These are phyloP conservation scores for Bergia sp. DNA, from an alignment of 92 coral and sea anemone species.

Conservation along the genomic window DNA sequence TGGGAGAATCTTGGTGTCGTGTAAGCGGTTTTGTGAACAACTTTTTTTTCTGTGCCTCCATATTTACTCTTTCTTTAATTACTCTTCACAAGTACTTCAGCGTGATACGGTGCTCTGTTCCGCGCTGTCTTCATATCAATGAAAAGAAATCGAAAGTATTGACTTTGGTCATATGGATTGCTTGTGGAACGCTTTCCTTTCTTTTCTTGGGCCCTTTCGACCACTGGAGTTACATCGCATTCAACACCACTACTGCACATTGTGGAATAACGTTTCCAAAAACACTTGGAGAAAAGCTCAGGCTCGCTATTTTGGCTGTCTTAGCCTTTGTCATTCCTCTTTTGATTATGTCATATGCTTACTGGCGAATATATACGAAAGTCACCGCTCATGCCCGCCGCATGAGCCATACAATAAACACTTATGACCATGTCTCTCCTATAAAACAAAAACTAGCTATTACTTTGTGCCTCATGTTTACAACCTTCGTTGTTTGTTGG, in stretches of 20 bases:
- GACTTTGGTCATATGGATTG: conserved; percentile 59
- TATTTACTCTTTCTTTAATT: conserved; percentile 71
- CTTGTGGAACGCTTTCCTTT: conserved; percentile 64
- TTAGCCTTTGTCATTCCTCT: conserved; percentile 71
- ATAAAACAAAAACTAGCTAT: conserved; percentile 71
- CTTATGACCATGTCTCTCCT: conserved; percentile 38
- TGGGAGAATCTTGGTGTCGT: conserved; percentile 65
- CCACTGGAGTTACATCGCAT: conserved; percentile 73
- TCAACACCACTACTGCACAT: conserved; percentile 81
- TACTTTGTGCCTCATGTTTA: conserved; percentile 82
- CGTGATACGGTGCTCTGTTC: conserved; percentile 59
- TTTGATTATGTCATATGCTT: conserved; percentile 71
- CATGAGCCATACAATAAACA: conserved; percentile 31
- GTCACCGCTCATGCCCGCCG: conserved; percentile 67
- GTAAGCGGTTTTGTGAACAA: conserved; percentile 78
- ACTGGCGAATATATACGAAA: conserved; percentile 67
- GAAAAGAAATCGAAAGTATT: conserved; percentile 54
- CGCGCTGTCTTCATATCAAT: conserved; percentile 58
- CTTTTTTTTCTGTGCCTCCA: conserved; percentile 83
- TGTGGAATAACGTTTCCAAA: conserved; percentile 84
- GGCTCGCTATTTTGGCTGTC: conserved; percentile 68
- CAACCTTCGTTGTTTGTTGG: conserved; percentile 84
- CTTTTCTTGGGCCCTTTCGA: conserved; percentile 76
- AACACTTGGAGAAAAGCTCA: conserved; percentile 60
- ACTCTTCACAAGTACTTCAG: conserved; percentile 78